phyloP scores from a whole-genome alignment of 1,140 invertebrate genomes.

The Pseudoatta argentina region DNA sequence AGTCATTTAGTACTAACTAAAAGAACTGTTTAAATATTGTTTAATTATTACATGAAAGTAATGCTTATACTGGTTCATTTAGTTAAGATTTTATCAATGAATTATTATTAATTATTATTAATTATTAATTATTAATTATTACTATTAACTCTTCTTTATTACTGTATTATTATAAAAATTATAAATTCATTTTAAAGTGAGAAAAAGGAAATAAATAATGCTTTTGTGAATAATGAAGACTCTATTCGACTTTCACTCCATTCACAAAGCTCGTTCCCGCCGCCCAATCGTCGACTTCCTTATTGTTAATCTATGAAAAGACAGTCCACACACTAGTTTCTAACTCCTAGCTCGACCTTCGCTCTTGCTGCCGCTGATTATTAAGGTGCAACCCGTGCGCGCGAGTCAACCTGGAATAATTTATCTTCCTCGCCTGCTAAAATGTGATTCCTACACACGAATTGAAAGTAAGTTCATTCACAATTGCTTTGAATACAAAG shows the following conservation, averaged over 20 bases:
- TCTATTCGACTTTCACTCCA: slow-evolving; percentile 65
- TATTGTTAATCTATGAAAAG: neutral
- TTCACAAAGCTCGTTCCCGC: slow-evolving; percentile 54
- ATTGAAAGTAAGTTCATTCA: slow-evolving; percentile 21
- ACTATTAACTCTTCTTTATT: slow-evolving; percentile 83
- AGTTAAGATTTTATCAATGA: slow-evolving; percentile 75
- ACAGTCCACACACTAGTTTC: slow-evolving; percentile 4
- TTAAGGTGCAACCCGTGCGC: neutral
- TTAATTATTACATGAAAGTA: neutral
- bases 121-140: slow-evolving; percentile 80
- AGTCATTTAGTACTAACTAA: neutral
- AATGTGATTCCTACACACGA: slow-evolving; percentile 2
- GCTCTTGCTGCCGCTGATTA: slow-evolving; percentile 6
- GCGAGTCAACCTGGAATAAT: neutral
- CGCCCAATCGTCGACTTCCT: neutral
- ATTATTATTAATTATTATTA: slow-evolving; percentile 81
- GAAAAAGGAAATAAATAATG: slow-evolving; percentile 86
- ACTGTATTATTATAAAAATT: slow-evolving; percentile 86
- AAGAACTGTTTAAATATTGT: neutral
- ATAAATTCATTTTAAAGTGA: slow-evolving; percentile 86
- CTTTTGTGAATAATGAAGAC: slow-evolving; percentile 85
- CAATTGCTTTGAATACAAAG: slow-evolving; percentile 10
- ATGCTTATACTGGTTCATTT: neutral
- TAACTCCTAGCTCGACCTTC: neutral
- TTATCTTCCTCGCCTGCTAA: slow-evolving; percentile 5